Conservation (phyloP, 2,888 invertebrate genomes). For the Holacanthella duospinosa region DNA sequence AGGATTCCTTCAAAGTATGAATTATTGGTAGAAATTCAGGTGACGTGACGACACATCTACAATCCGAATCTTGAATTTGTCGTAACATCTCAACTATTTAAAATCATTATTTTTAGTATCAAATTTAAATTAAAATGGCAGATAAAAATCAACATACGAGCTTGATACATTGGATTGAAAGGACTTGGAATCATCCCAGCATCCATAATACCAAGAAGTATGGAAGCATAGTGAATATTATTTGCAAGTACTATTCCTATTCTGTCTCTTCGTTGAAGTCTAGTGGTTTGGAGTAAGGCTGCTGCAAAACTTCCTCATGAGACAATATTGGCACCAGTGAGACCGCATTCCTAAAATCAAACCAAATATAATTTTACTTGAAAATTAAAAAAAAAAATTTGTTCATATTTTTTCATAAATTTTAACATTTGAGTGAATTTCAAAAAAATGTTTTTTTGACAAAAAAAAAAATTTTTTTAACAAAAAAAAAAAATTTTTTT, state of each 20-base stretch:
- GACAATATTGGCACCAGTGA: background rate
- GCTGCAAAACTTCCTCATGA: background rate
- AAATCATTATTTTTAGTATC: too few species aligned
- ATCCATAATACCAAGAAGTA: slow-evolving; percentile 26
- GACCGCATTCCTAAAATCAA: too few species aligned
- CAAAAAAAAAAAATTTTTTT: too few species aligned
- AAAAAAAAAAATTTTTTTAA: too few species aligned
- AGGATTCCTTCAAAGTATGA: slow-evolving; percentile 7
- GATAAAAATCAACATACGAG: slow-evolving; percentile 6
- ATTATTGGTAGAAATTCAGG: slow-evolving; percentile 12
- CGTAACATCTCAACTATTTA: slow-evolving; percentile 24
- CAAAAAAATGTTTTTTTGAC: too few species aligned
- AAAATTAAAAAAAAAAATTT: too few species aligned
- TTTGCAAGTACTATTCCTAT: background rate
- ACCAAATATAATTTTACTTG: too few species aligned
- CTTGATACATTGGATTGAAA: slow-evolving; percentile 36
- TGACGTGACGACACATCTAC: slow-evolving; percentile 22
- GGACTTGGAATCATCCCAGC: slow-evolving; percentile 36
- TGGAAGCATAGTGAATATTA: background rate
- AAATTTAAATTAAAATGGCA: too few species aligned
- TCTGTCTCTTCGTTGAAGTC: background rate
- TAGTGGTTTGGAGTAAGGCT: background rate
- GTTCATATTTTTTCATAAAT: too few species aligned
- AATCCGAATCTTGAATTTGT: slow-evolving; percentile 21
- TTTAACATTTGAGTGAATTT: too few species aligned